A percentile compares a stretch with the other conserved stretches of the same genome.
Evolutionary conservation across 1,140 invertebrate species (phyloP).

Genomic region (Drosophila lini): DNA sequence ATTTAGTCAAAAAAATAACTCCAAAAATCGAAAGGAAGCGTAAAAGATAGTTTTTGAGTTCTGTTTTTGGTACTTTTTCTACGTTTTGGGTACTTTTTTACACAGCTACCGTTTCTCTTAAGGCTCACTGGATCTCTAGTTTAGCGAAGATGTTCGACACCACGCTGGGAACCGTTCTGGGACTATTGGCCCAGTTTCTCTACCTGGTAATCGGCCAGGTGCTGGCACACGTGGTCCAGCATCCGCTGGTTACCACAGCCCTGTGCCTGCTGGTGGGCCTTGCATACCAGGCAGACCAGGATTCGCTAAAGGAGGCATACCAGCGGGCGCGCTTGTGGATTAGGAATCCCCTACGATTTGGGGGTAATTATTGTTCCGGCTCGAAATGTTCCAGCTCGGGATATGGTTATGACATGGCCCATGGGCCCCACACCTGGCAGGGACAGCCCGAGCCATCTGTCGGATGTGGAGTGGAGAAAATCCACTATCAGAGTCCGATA

Average conservation of each 20-base stretch:
- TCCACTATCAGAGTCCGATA: constrained; percentile 79
- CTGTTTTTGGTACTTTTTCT: constrained; percentile 34
- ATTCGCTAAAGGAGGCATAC: constrained; percentile 20
- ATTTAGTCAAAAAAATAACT: constrained; percentile 15
- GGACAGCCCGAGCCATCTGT: neutral
- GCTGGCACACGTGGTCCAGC: constrained; percentile 43
- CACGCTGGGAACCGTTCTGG: constrained; percentile 41
- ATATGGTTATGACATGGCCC: constrained; percentile 34
- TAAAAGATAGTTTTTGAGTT: constrained; percentile 17
- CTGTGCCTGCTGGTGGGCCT: constrained; percentile 38
- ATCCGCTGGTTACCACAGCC: constrained; percentile 50
- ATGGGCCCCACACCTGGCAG: constrained; percentile 84
- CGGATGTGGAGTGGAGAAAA: constrained; percentile 34
- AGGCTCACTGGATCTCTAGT: neutral
- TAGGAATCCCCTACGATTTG: neutral
- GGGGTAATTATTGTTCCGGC: neutral
- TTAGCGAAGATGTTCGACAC: constrained; percentile 60
- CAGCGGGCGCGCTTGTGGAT: constrained; percentile 1
- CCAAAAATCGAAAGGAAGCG: constrained; percentile 3
- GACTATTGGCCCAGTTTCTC: constrained; percentile 34
- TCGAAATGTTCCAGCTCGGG: neutral
- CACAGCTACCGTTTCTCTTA: neutral
- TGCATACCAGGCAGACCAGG: constrained; percentile 38
- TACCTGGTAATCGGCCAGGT: constrained; percentile 42
- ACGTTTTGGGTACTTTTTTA: constrained; percentile 4